These are phyloP conservation scores for Parthenolecanium corni DNA, from an alignment of 2,888 invertebrate genomes.

Conservation along the genomic window DNA sequence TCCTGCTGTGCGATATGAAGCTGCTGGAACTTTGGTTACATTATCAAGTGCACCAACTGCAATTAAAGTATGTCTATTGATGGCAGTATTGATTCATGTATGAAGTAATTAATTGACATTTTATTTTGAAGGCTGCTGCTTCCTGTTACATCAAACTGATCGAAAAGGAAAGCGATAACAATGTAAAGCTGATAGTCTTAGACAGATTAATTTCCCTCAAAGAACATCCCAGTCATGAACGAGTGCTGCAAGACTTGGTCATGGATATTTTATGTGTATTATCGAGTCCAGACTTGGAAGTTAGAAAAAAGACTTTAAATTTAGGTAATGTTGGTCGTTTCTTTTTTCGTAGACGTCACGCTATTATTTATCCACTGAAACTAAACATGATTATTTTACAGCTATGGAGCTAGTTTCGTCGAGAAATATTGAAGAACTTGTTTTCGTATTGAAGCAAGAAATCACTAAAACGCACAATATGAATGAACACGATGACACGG, in stretches of 20 bases:
- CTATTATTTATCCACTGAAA: neutral
- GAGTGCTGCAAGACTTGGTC: constrained; percentile 76
- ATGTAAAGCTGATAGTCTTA: constrained; percentile 95
- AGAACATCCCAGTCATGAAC: constrained; percentile 69
- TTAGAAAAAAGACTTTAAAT: constrained; percentile 71
- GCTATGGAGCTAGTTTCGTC: constrained; percentile 80
- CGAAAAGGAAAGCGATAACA: constrained; percentile 99
- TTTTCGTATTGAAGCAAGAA: constrained; percentile 81
- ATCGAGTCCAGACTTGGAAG: constrained; percentile 87
- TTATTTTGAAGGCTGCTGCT: constrained; percentile 63
- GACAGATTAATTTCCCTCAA: constrained; percentile 82
- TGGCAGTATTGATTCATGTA: neutral
- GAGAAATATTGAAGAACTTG: constrained; percentile 91
- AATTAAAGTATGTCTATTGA: constrained; percentile 52
- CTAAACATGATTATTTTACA: constrained; percentile 35
- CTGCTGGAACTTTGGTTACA: constrained; percentile 94
- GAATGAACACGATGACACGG: constrained; percentile 84
- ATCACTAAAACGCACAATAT: constrained; percentile 78
- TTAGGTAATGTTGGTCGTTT: constrained; percentile 44
- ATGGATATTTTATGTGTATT: constrained; percentile 96
- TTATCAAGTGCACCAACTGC: constrained; percentile 96
- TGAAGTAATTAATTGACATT: too few relatives aligned
- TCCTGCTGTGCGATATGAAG: constrained; percentile 95
- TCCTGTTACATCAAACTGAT: constrained; percentile 97
- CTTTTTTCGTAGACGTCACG: neutral